These are phyloP conservation scores for Cyprinodon diabolis DNA, from an alignment of 2,797 vertebrate species.

Conservation along the genomic window DNA sequence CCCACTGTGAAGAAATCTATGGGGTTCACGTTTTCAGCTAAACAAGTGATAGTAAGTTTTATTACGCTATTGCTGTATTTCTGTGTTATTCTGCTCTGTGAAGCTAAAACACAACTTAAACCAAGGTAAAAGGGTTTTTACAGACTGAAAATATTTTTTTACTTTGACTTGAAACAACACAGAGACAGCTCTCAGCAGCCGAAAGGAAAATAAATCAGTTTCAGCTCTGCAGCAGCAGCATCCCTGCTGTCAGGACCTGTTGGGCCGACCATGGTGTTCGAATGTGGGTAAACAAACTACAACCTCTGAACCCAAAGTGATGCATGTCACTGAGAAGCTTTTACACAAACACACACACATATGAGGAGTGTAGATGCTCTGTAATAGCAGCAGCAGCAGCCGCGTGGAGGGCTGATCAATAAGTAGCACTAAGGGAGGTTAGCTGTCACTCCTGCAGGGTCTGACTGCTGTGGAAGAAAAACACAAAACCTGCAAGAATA, in stretches of 20 bases:
- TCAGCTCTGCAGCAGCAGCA: not conserved
- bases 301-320: constrained; percentile 32
- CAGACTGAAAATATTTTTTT: not conserved
- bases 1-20: not conserved
- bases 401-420: constrained; percentile 65
- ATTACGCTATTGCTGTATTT: not conserved
- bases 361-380: constrained; percentile 4
- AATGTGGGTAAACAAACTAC: constrained; percentile 24
- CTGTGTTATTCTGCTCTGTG: not conserved
- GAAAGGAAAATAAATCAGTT: not conserved
- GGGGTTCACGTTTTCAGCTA: not conserved
- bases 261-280: constrained; percentile 28
- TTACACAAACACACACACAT: not conserved
- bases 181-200: not conserved
- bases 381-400: constrained; percentile 11
- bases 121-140: not conserved
- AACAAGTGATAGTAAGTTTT: not conserved
- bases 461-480: constrained; percentile 56
- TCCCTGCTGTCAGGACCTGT: constrained; percentile 16
- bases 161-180: not conserved
- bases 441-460: constrained; percentile 66
- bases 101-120: not conserved
- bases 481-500: constrained; percentile 33
- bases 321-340: constrained; percentile 11
- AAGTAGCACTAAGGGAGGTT: constrained; percentile 61